Conservation (phyloP, 2,797 vertebrate species). For the Lacerta viridis region DNA sequence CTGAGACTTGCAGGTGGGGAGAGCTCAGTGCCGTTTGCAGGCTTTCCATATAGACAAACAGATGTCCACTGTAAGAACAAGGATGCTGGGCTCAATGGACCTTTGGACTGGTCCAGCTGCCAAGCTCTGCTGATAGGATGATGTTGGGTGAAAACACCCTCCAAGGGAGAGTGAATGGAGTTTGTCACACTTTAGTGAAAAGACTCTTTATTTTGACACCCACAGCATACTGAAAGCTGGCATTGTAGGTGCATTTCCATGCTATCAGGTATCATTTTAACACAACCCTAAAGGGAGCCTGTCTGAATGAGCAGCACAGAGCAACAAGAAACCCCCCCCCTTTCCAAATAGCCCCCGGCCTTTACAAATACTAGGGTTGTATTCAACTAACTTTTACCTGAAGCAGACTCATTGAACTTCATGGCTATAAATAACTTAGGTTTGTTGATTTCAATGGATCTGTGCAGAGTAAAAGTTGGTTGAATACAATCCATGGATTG, state of each 20-base stretch:
- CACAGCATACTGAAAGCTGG: background rate
- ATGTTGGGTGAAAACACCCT: background rate
- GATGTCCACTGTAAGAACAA: too few species aligned
- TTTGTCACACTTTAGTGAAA: background rate
- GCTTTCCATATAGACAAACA: too few species aligned
- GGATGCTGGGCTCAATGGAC: too few species aligned
- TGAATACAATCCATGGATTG: too few species aligned
- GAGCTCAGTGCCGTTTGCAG: too few species aligned
- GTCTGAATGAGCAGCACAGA: background rate
- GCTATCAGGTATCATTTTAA: background rate
- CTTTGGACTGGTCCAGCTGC: too few species aligned
- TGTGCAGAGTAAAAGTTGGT: too few species aligned
- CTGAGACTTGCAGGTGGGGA: too few species aligned
- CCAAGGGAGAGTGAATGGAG: background rate
- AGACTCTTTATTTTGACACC: background rate
- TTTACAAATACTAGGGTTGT: background rate
- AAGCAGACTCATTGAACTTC: too few species aligned
- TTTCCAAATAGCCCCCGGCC: background rate
- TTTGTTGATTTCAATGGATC: too few species aligned
- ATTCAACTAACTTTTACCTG: too few species aligned
- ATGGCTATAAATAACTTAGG: too few species aligned
- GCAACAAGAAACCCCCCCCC: background rate
- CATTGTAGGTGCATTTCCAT: background rate
- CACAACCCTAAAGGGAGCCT: background rate
- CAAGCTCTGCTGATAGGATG: background rate